Conservation (phyloP, 2,888 invertebrate species). For the Eugnorisma glareosa region DNA sequence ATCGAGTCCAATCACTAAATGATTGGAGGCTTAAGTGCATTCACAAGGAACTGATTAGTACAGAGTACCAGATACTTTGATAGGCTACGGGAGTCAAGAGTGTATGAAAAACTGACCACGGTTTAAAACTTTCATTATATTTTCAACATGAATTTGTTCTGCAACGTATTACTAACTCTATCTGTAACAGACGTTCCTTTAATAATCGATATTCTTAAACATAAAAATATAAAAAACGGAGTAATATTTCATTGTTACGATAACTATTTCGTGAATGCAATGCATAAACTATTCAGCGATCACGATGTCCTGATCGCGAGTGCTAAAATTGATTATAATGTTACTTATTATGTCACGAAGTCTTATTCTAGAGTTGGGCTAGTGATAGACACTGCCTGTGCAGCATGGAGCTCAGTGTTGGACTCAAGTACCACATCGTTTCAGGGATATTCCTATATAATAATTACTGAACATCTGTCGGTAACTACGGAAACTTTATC, state of each 20-base stretch:
- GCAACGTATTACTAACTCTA: slow-evolving; percentile 51
- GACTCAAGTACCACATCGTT: slow-evolving; percentile 62
- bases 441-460: slow-evolving; percentile 81
- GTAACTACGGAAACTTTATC: slow-evolving; percentile 75
- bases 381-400: slow-evolving; percentile 77
- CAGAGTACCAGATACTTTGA: neutral
- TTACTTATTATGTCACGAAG: slow-evolving; percentile 52
- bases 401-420: slow-evolving; percentile 75
- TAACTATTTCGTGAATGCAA: slow-evolving; percentile 56
- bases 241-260: slow-evolving; percentile 77
- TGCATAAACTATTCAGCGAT: slow-evolving; percentile 73
- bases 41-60: slow-evolving; percentile 7
- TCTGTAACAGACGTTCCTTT: slow-evolving; percentile 66
- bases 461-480: slow-evolving; percentile 74
- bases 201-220: slow-evolving; percentile 77
- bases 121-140: neutral
- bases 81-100: neutral
- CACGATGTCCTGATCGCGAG: slow-evolving; percentile 68
- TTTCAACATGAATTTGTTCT: slow-evolving; percentile 59
- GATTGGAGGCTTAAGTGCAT: neutral
- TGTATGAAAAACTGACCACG: neutral
- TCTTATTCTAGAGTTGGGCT: slow-evolving; percentile 74
- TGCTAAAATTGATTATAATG: slow-evolving; percentile 48
- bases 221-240: slow-evolving; percentile 77
- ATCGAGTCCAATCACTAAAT: slow-evolving; percentile 18